Base-by-base conservation (phyloP, 1,140 invertebrate species). In the Melipona quadrifasciata region DNA sequence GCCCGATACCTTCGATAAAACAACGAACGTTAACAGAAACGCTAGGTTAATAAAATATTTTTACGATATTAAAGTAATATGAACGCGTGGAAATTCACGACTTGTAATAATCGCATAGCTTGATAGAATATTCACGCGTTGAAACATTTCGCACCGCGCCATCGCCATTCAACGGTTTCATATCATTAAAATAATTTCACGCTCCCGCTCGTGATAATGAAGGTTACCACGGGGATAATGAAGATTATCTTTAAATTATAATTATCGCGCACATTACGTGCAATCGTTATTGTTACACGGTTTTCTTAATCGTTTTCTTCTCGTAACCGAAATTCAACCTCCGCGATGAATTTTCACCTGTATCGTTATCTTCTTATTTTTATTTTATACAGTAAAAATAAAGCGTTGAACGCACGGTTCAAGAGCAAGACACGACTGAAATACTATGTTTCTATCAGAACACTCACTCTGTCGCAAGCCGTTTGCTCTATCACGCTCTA, bases 401-500 rank as follows among this genome's bases (percentile, higher is more conserved):
- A n/a, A n/a, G n/a, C n/a, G n/a, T 31, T 31, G 31, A 31, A 31
- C 31, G 2, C 31, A 31, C 2, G 2, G 39, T 39, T 27, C 16
- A 27, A 65, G 5, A 64, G 67, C 21, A 21, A 47, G 39, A 47
- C 39, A 47, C 39, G 39, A 47, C n/a, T 24, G 31, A 80, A 72
- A 73, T 53, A 75, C 17, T 31, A 31, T 31, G 24, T 19, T 21
- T 11, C 27, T n/a, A 31, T n/a, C 10, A 10, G 10, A 71, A 31
- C n/a, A 27, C 39, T 27, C 34, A 47, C 19, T 68, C 34, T 55
- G 24, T n/a, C 10, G 16, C 61, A 11, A 77, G 47, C 55, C 55
- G 61, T 79, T 72, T 71, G 64, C 47, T 64, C 76, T 27, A 79
- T 79, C 64, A 57, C 51, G 5, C 55, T 64, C 76, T 27, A 84